These are phyloP conservation scores for Blennius ocellaris DNA, from an alignment of 2,113 vertebrate genomes.

Conservation along the genomic window DNA sequence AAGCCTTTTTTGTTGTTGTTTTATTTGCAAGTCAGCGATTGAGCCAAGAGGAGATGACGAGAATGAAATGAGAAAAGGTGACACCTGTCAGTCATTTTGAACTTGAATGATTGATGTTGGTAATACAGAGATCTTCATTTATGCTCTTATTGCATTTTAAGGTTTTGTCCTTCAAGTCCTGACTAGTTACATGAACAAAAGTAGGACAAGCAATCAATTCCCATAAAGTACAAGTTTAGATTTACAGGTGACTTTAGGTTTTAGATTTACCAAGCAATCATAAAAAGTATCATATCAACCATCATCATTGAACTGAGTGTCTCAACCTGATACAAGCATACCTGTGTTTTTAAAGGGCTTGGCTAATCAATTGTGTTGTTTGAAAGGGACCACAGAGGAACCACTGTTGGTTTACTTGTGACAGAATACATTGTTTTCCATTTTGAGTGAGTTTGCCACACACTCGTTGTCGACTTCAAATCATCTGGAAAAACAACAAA, in stretches of 20 bases:
- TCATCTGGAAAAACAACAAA: conserved; percentile 25
- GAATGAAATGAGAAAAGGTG: conserved; percentile 42
- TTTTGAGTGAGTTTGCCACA: conserved; percentile 16
- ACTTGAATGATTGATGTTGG: conserved; percentile 65
- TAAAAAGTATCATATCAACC: neutral
- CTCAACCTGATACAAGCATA: conserved; percentile 7
- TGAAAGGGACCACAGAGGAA: conserved; percentile 2
- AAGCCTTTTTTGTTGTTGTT: conserved; percentile 28
- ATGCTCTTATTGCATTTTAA: conserved; percentile 38
- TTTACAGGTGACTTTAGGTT: neutral
- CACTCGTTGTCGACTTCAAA: conserved; percentile 28
- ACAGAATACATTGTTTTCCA: conserved; percentile 4
- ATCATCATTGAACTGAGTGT: neutral
- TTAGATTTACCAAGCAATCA: neutral
- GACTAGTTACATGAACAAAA: conserved; percentile 8
- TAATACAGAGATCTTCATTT: conserved; percentile 49
- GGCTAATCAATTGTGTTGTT: conserved; percentile 10
- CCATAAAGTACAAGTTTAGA: neutral
- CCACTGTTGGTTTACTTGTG: conserved; percentile 21
- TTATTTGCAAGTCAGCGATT: conserved; percentile 44
- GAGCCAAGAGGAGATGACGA: conserved; percentile 24
- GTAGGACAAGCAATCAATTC: neutral
- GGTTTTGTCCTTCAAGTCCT: conserved; percentile 37
- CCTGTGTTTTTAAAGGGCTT: conserved; percentile 12
- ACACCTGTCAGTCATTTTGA: conserved; percentile 56